Evolutionary conservation across 30 jellyfish, hydroid and myxozoan genomes (phyloP).

Genomic region (Aurelia aurita complex sp. Pacific): DNA sequence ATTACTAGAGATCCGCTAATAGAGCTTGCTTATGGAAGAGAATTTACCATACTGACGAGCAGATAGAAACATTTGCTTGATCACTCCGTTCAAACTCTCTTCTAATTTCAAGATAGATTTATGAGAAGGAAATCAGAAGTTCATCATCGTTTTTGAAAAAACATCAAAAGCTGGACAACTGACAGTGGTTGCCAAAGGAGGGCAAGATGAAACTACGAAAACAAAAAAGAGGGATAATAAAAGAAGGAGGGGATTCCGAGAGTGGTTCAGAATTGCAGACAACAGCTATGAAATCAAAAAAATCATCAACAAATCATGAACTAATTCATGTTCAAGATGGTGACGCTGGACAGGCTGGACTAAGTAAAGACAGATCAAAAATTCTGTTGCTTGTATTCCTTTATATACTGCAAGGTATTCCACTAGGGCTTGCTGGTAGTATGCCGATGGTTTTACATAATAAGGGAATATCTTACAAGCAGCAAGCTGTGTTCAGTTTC

Average conservation of each 20-base stretch:
- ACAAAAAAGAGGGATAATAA: conserved; percentile 13
- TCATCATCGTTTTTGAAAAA: too few species aligned
- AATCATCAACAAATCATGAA: not conserved
- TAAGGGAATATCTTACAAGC: conserved; percentile 80
- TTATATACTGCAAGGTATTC: conserved; percentile 96
- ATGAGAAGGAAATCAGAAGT: too few species aligned
- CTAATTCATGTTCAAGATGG: not conserved
- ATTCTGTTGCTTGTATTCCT: conserved; percentile 73
- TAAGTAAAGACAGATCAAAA: conserved; percentile 51
- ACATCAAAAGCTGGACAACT: too few species aligned
- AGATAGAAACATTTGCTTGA: too few species aligned
- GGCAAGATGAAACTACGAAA: conserved; percentile 49
- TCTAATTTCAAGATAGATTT: too few species aligned
- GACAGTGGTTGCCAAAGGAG: too few species aligned
- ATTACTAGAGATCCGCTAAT: too few species aligned
- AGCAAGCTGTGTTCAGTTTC: conserved; percentile 94
- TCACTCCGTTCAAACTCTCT: too few species aligned
- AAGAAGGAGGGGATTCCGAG: conserved; percentile 14
- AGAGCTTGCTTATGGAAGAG: too few species aligned
- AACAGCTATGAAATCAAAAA: not conserved
- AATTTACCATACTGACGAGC: too few species aligned
- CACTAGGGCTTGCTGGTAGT: conserved; percentile 97
- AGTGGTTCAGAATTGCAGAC: not conserved
- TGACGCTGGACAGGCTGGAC: not conserved
- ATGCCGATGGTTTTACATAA: conserved; percentile 96